Conservation (phyloP, 2,888 invertebrate genomes). For the Polydrusus pterygomalis region DNA sequence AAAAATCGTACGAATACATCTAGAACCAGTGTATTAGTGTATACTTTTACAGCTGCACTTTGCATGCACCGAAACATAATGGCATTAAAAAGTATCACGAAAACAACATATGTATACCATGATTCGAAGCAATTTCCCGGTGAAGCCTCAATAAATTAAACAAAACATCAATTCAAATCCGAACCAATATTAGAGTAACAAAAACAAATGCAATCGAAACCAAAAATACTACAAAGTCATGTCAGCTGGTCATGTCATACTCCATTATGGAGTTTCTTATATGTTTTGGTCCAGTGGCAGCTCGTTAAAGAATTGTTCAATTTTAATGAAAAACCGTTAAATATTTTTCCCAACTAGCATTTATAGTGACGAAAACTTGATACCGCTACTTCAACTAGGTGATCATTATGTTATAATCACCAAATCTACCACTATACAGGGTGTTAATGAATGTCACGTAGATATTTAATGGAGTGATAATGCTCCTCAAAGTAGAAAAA, state of each 20-base stretch:
- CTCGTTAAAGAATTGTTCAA: background rate
- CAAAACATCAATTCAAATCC: conserved; percentile 38
- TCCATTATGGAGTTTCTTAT: conserved; percentile 22
- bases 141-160: conserved; percentile 32
- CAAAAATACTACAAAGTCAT: conserved; percentile 37
- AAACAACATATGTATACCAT: conserved; percentile 27
- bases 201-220: conserved; percentile 38
- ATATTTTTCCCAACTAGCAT: no score
- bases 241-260: conserved; percentile 33
- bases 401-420: no score
- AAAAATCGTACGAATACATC: conserved; percentile 1
- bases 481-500: no score
- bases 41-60: conserved; percentile 7
- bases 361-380: no score
- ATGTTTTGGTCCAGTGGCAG: conserved; percentile 1
- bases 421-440: no score
- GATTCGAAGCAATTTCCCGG: conserved; percentile 21
- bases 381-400: no score
- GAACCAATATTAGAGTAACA: conserved; percentile 32
- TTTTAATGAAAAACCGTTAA: no score
- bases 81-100: conserved; percentile 20
- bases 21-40: background rate
- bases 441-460: no score
- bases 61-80: conserved; percentile 21
- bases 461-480: no score